These are phyloP conservation scores for Calyptomena viridis DNA, from an alignment of 2,113 vertebrate species.

Conservation along the genomic window DNA sequence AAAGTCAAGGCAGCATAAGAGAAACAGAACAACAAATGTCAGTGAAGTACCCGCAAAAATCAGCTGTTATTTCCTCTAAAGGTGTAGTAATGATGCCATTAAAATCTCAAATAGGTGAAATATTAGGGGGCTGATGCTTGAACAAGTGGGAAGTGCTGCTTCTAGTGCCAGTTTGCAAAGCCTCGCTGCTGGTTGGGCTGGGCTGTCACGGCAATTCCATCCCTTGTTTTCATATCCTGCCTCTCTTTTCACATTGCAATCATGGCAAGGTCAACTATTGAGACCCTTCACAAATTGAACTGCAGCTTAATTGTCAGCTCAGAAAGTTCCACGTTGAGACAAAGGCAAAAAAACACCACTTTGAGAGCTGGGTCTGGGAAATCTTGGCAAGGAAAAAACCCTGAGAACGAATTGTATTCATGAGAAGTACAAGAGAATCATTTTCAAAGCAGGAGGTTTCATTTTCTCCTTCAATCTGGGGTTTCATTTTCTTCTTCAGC, in stretches of 20 bases:
- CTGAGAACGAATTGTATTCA: neutral
- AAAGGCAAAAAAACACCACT: neutral
- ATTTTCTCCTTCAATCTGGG: neutral
- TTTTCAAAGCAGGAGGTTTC: neutral
- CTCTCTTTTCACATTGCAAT: conserved; percentile 12
- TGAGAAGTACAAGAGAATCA: neutral
- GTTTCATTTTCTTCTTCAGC: neutral
- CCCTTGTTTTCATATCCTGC: neutral
- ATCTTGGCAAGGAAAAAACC: neutral
- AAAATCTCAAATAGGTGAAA: too few species aligned
- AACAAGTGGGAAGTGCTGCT: neutral
- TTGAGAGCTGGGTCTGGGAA: neutral
- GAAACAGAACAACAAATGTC: neutral
- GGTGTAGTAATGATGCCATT: neutral
- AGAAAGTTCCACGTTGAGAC: neutral
- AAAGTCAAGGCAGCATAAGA: neutral
- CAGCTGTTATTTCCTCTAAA: neutral
- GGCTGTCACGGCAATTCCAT: neutral
- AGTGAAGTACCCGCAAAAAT: neutral
- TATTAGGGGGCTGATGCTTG: neutral
- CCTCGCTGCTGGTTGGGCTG: neutral
- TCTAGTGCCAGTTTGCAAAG: neutral
- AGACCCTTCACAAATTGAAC: conserved; percentile 11
- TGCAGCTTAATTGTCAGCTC: neutral
- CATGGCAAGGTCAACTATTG: conserved; percentile 13